Conservation (phyloP, 2,888 invertebrate species). For the Drosophila subquinaria region DNA sequence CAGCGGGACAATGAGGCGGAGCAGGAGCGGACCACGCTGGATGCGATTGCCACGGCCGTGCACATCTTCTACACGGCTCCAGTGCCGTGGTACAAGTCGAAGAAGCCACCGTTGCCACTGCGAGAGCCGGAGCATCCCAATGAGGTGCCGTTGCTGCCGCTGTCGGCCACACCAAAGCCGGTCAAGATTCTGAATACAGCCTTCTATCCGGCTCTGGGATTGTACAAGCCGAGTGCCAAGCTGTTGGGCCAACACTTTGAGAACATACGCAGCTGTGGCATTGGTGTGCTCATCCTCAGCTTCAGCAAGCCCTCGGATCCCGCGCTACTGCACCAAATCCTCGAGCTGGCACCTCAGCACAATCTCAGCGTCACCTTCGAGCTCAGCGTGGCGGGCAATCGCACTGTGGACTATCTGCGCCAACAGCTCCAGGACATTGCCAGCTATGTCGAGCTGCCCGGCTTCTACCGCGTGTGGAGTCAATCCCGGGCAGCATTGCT, state of each 20-base stretch:
- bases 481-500: conserved; percentile 78
- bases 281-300: conserved; percentile 88
- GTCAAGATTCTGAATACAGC: conserved; percentile 82
- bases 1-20: conserved; percentile 72
- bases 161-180: conserved; percentile 66
- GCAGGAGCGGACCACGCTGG: conserved; percentile 74
- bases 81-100: conserved; percentile 84
- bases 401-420: conserved; percentile 86
- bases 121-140: conserved; percentile 53
- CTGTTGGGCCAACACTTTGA: conserved; percentile 88
- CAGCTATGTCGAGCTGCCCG: conserved; percentile 62
- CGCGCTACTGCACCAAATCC: conserved; percentile 84
- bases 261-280: conserved; percentile 87
- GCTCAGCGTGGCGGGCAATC: conserved; percentile 87
- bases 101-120: conserved; percentile 72
- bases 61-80: conserved; percentile 85
- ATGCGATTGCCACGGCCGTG: conserved; percentile 79
- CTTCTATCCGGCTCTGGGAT: conserved; percentile 84
- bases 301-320: conserved; percentile 83
- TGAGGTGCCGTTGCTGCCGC: conserved; percentile 49
- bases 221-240: conserved; percentile 81
- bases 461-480: conserved; percentile 84
- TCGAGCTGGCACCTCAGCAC: conserved; percentile 86
- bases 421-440: conserved; percentile 84
- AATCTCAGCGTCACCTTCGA: conserved; percentile 87